A percentile compares a stretch with the other conserved stretches of the same genome.
Conservation (phyloP, 2,888 invertebrate species). For the Chrysina gloriosa region DNA sequence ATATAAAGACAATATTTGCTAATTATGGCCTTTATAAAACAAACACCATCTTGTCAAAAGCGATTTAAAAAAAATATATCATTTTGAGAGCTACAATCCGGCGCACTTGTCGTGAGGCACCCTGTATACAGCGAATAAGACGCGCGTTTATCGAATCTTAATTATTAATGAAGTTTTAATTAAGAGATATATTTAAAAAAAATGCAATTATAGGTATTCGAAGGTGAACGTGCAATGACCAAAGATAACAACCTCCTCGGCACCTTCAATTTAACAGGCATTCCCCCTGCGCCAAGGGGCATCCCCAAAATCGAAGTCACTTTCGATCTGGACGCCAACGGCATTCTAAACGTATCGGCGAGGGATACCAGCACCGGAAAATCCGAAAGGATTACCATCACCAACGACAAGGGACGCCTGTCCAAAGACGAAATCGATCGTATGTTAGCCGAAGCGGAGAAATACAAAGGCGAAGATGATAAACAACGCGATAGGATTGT, state of each 20-base stretch:
- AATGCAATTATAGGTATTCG: constrained; percentile 73
- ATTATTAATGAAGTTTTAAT: neutral
- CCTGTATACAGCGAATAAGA: too few species aligned
- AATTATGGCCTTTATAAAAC: too few species aligned
- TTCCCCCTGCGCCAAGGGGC: constrained; percentile 87
- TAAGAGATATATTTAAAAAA: too few species aligned
- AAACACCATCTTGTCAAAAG: too few species aligned
- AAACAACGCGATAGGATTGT: constrained; percentile 75
- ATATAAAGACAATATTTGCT: too few species aligned
- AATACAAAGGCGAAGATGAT: constrained; percentile 81
- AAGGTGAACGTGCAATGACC: constrained; percentile 91
- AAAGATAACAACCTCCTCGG: constrained; percentile 89
- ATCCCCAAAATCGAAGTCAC: constrained; percentile 82
- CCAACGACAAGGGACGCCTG: constrained; percentile 87
- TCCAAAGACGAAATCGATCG: constrained; percentile 89
- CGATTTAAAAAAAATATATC: too few species aligned
- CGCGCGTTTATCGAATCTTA: too few species aligned
- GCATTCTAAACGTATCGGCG: constrained; percentile 85
- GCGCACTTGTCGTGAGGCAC: too few species aligned
- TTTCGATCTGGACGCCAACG: constrained; percentile 91
- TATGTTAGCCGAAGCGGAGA: constrained; percentile 85
- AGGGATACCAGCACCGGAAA: constrained; percentile 81
- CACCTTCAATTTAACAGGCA: constrained; percentile 83
- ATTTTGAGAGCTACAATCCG: too few species aligned
- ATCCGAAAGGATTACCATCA: constrained; percentile 85